These are phyloP conservation scores for Salvelinus fontinalis DNA, from an alignment of 2,113 vertebrate species.

Conservation along the genomic window DNA sequence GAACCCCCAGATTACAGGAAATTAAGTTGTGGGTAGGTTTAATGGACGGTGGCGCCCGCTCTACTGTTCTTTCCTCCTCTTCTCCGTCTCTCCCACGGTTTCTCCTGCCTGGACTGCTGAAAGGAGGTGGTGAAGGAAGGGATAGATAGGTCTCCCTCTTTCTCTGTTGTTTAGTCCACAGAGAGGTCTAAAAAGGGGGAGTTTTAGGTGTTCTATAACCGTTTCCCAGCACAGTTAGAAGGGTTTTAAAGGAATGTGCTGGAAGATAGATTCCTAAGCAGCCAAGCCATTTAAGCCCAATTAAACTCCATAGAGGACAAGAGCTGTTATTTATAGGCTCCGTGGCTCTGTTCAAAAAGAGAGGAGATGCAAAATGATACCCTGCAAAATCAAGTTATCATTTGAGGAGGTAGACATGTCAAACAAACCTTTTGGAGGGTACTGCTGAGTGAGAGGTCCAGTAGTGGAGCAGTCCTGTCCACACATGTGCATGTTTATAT, in stretches of 20 bases:
- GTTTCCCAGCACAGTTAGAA: conserved; percentile 6
- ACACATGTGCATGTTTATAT: not conserved
- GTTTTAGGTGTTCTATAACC: not conserved
- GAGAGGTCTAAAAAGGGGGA: not conserved
- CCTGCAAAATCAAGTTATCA: conserved; percentile 9
- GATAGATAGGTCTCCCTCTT: not conserved
- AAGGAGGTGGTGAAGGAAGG: not conserved
- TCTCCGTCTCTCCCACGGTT: not conserved
- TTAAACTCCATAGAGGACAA: conserved; percentile 28
- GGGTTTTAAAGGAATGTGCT: not conserved
- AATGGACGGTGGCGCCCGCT: too few species aligned
- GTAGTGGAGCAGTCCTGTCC: not conserved
- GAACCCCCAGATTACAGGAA: not conserved
- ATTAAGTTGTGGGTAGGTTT: not conserved
- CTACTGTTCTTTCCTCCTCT: not conserved
- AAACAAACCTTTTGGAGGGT: conserved; percentile 47
- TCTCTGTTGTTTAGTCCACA: not conserved
- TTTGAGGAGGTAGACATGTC: conserved; percentile 7
- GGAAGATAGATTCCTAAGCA: conserved; percentile 10
- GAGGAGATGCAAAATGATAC: not conserved
- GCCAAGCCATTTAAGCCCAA: conserved; percentile 35
- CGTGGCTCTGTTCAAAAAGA: not conserved
- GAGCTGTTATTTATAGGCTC: conserved; percentile 26
- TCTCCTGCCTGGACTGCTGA: not conserved
- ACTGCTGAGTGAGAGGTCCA: conserved; percentile 17